Conservation (phyloP, 2,888 invertebrate genomes). For the Drosophila neotestacea region DNA sequence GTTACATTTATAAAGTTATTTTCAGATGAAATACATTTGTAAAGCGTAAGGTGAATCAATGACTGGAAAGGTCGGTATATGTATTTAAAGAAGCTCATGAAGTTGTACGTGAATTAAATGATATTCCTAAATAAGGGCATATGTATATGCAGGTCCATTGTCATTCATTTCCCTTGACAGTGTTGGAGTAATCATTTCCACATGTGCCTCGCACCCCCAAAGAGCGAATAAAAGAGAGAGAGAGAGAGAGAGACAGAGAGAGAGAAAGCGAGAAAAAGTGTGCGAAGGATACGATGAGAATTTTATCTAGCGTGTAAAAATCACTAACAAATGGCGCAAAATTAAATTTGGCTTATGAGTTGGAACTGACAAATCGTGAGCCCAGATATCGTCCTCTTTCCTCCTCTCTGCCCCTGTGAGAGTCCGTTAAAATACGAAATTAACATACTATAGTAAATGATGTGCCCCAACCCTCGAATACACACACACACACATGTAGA, state of each 20-base stretch:
- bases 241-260: background rate
- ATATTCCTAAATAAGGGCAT: slow-evolving; percentile 36
- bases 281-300: slow-evolving; percentile 45
- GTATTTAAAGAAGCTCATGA: background rate
- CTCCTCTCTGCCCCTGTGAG: background rate
- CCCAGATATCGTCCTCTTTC: slow-evolving; percentile 17
- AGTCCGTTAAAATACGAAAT: slow-evolving; percentile 61
- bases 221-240: background rate
- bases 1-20: background rate
- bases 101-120: slow-evolving; percentile 8
- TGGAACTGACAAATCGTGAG: slow-evolving; percentile 81
- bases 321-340: slow-evolving; percentile 82
- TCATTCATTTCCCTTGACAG: slow-evolving; percentile 42
- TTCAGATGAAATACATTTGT: background rate
- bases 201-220: slow-evolving; percentile 39
- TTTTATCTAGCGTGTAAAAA: slow-evolving; percentile 82
- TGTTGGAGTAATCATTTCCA: slow-evolving; percentile 28
- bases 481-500: background rate
- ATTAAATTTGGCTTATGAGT: slow-evolving; percentile 84
- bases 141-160: slow-evolving; percentile 1
- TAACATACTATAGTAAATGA: slow-evolving; percentile 72
- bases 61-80: slow-evolving; percentile 16
- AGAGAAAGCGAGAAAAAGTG: background rate
- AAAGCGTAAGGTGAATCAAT: slow-evolving; percentile 9
- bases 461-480: slow-evolving; percentile 17